Percentiles rank a stretch among this genome's conserved stretches.
Evolutionary conservation across 1,140 invertebrate genomes (phyloP).

Genomic region (Magallana ariakensis): DNA sequence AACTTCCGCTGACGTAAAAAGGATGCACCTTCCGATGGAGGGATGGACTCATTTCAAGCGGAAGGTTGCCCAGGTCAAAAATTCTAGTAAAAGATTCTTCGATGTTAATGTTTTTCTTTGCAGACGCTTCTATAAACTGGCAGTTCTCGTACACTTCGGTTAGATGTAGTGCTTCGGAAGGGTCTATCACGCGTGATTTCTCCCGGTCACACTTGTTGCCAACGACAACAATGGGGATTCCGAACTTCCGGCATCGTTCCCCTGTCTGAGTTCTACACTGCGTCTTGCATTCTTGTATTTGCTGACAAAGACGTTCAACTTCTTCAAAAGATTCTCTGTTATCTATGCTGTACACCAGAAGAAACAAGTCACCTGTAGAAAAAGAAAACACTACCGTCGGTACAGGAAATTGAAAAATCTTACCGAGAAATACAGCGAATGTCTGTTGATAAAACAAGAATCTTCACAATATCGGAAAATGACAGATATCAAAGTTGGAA

Average conservation of each 20-base stretch:
- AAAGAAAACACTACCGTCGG: not conserved
- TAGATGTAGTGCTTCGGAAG: conserved; percentile 66
- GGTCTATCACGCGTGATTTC: conserved; percentile 82
- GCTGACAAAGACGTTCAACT: conserved; percentile 88
- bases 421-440: no score
- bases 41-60: conserved; percentile 92
- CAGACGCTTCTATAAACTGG: conserved; percentile 90
- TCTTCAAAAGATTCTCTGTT: conserved; percentile 92
- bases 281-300: conserved; percentile 85
- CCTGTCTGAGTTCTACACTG: conserved; percentile 60
- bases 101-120: conserved; percentile 88
- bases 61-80: conserved; percentile 89
- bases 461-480: no score
- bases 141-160: conserved; percentile 81
- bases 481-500: not conserved
- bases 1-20: conserved; percentile 66
- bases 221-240: conserved; percentile 90
- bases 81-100: conserved; percentile 90
- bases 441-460: no score
- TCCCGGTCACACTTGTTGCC: conserved; percentile 90
- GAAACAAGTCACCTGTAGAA: conserved; percentile 89
- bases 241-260: conserved; percentile 72
- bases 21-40: conserved; percentile 84
- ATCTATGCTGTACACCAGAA: conserved; percentile 91
- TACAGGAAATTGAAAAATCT: no score